Conservation (phyloP, 2,888 invertebrate species). For the Cheilosia pagana region DNA sequence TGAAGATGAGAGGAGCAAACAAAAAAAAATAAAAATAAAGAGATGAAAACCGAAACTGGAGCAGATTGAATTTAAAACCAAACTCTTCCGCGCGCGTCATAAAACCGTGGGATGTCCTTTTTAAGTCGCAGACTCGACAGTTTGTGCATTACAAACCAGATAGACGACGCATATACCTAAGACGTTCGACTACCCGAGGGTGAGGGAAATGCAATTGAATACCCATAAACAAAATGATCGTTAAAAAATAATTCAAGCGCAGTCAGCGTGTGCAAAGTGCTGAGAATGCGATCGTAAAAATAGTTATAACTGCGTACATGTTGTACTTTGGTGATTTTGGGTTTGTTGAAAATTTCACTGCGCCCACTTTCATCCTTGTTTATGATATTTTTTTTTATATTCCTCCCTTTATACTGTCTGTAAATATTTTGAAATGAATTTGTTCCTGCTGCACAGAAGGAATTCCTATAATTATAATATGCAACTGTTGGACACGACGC, state of each 20-base stretch:
- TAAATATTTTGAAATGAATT: no score
- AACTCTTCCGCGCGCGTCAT: constrained; percentile 68
- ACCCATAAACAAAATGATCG: constrained; percentile 72
- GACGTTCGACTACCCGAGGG: constrained; percentile 24
- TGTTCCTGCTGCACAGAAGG: no score
- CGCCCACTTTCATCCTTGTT: constrained; percentile 11
- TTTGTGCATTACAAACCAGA: constrained; percentile 23
- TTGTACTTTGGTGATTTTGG: constrained; percentile 33
- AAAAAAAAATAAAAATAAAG: constrained; percentile 22
- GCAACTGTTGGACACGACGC: no score
- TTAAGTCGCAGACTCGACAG: constrained; percentile 41
- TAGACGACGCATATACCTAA: not conserved
- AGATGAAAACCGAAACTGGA: constrained; percentile 48
- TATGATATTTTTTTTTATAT: constrained; percentile 18
- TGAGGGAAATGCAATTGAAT: constrained; percentile 65
- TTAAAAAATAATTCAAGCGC: constrained; percentile 71
- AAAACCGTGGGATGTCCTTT: constrained; percentile 71
- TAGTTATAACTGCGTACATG: constrained; percentile 35
- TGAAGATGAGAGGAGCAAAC: not conserved
- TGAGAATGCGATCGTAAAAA: constrained; percentile 65
- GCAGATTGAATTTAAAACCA: constrained; percentile 66
- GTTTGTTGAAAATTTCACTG: constrained; percentile 57
- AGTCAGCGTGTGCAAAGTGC: constrained; percentile 47
- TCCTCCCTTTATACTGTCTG: no score
- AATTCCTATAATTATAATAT: no score